A percentile compares a stretch with the other conserved stretches of the same genome.
Conservation (phyloP, 1,140 invertebrate genomes). For the Epicauta chinensis region DNA sequence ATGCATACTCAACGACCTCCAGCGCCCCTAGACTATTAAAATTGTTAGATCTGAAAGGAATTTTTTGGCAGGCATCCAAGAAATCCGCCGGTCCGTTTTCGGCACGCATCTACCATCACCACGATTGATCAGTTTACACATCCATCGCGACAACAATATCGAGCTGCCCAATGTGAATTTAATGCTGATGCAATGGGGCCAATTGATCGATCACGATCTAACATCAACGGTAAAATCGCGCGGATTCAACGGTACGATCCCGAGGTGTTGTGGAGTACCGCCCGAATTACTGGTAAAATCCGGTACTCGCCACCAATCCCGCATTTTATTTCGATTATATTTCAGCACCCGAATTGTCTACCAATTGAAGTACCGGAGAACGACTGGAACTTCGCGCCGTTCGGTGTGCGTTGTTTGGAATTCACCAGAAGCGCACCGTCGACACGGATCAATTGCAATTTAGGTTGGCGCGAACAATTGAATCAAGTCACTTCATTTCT, state of each 20-base stretch:
- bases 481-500: conserved; percentile 83
- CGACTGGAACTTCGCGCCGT: conserved; percentile 64
- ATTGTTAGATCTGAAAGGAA: conserved; percentile 1
- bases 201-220: conserved; percentile 76
- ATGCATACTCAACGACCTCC: background rate
- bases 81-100: conserved; percentile 44
- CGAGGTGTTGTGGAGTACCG: conserved; percentile 67
- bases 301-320: too few relatives aligned
- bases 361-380: conserved; percentile 65
- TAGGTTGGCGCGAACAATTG: conserved; percentile 68
- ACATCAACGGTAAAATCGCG: conserved; percentile 61
- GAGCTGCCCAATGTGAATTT: conserved; percentile 58
- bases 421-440: conserved; percentile 67
- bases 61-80: conserved; percentile 39
- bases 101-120: conserved; percentile 54
- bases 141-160: conserved; percentile 58
- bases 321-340: too few relatives aligned
- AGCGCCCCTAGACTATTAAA: too few relatives aligned
- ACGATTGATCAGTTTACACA: conserved; percentile 55
- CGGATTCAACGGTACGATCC: conserved; percentile 74
- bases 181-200: conserved; percentile 83
- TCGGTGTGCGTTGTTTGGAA: conserved; percentile 67
- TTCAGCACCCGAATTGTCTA: conserved; percentile 74
- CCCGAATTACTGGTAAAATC: conserved; percentile 57
- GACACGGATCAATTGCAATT: conserved; percentile 60